Evolutionary conservation across 2,113 vertebrate species (phyloP).

Genomic region (Prinia subflava): DNA sequence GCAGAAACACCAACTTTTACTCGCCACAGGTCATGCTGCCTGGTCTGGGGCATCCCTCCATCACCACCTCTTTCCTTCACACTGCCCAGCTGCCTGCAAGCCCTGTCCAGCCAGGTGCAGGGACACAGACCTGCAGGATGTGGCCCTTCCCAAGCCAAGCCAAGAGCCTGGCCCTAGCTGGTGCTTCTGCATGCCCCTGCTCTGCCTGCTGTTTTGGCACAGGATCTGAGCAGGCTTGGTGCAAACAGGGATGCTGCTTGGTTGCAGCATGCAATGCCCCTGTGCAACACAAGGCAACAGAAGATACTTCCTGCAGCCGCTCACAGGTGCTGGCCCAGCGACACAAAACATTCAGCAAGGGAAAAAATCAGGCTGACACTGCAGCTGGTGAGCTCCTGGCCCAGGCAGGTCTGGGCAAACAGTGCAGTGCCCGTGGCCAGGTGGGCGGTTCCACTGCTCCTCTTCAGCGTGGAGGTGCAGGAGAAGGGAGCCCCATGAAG

Average conservation of each 20-base stretch:
- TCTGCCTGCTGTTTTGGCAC: neutral
- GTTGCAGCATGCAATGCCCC: accelerated
- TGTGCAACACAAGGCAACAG: accelerated
- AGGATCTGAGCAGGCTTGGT: neutral
- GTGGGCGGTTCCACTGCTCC: neutral
- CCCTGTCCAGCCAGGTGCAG: accelerated
- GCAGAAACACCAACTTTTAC: neutral
- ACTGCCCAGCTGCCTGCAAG: neutral
- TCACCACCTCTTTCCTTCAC: neutral
- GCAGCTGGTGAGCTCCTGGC: neutral
- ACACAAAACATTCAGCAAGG: neutral
- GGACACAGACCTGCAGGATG: neutral
- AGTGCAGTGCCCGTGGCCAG: accelerated
- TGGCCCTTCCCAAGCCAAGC: neutral
- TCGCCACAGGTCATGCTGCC: accelerated
- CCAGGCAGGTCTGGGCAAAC: neutral
- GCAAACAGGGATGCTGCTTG: neutral
- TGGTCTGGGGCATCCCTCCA: neutral
- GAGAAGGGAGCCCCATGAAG: neutral
- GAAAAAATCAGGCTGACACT: neutral
- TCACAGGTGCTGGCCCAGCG: accelerated
- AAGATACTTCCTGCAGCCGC: accelerated
- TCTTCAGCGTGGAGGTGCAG: accelerated
- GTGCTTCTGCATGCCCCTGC: neutral
- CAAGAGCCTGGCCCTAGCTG: accelerated